A percentile compares a stretch with the other conserved stretches of the same genome.
phyloP scores from a whole-genome alignment of 92 coral and sea anemone genomes.

The Parazoanthus swiftii region DNA sequence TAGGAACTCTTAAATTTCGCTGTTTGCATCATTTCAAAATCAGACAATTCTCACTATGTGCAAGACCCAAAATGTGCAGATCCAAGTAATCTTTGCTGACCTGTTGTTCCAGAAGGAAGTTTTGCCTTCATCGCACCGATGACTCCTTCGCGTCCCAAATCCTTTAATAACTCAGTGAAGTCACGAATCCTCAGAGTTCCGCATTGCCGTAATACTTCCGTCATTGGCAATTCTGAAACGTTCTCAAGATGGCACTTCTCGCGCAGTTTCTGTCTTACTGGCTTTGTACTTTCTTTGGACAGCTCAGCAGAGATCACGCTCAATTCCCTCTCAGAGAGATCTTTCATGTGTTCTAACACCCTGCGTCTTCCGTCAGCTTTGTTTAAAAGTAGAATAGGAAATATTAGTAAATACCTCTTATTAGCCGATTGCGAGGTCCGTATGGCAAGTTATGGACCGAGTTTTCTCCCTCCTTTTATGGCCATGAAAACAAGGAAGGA shows the following conservation, averaged over 20 bases:
- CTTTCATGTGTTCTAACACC: background rate
- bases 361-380: conserved; percentile 18
- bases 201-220: background rate
- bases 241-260: background rate
- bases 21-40: too few species aligned
- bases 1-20: background rate
- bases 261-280: background rate
- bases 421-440: too few species aligned
- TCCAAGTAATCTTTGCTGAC: conserved; percentile 9
- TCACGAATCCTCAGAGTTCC: conserved; percentile 44
- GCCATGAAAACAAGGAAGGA: too few species aligned
- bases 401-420: background rate
- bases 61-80: background rate
- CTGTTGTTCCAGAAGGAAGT: conserved; percentile 57
- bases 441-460: too few species aligned
- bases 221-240: background rate
- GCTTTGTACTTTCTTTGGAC: background rate
- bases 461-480: too few species aligned
- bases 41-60: background rate
- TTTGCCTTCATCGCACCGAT: conserved; percentile 47
- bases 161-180: conserved; percentile 43
- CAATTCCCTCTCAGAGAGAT: background rate
- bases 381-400: background rate
- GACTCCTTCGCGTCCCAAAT: conserved; percentile 5
- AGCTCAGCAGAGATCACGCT: background rate